Evolutionary conservation across 2,797 vertebrate genomes (phyloP), one percentile per base, ranked within the genome.

Genomic region (Pseudochirops cupreus): DNA sequence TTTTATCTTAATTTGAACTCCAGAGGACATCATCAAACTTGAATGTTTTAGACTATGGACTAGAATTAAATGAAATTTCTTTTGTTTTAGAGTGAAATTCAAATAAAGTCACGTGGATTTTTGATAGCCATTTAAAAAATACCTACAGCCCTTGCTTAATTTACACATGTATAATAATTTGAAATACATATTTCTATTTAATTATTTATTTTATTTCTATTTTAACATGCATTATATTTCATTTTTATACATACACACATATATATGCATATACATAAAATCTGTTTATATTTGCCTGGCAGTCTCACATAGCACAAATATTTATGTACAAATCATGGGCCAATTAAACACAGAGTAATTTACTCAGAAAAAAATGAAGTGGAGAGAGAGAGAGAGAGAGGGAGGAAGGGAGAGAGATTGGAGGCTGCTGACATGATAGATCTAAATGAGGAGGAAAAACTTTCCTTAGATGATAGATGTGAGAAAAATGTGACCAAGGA

Each of bases 401-500:
- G 39, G n/a, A 82, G 16, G 21, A 16, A 74, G n/a, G 3, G 7
- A 16, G 87, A 50, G 39, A n/a, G 21, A 46, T 24, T 29, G 26
- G 50, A 52, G 24, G 28, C 16, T 91, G 13, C 6, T 54, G 29
- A 55, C 21, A 91, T 91, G 29, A 91, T 50, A 87, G 97, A 97
- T 56, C 58, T 91, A 93, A 96, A 31, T 28, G 59, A 97, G 59
- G 50, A 96, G 97, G 96, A 24, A 94, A 97, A 96, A 52, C 93
- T 92, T 74, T 62, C 87, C 56, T 93, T 55, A 94, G 39, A 93
- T 58, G 24, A 93, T 46, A 95, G 97, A 95, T 29, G 54, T 7
- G 53, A 93, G 91, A 59, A 92, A 97, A 97, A 97, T 87, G 50
- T 24, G 87, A 54, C 95, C 62, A 89, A 67, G 9, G 93, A 96